A percentile compares a stretch with the other conserved stretches of the same genome.
Conservation (phyloP, 1,140 invertebrate genomes). For the Drosophila watanabei region DNA sequence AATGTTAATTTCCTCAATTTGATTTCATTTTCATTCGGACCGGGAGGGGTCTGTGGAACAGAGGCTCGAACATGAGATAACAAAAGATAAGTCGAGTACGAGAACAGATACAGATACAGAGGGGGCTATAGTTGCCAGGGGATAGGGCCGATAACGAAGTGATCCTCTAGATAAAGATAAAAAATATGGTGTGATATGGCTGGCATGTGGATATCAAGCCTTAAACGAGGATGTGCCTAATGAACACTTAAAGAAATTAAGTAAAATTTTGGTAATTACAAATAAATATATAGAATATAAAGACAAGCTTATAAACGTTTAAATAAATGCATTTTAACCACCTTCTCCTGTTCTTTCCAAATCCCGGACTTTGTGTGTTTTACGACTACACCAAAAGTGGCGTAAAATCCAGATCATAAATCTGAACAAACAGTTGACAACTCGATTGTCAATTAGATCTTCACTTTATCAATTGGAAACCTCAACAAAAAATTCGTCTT, state of each 20-base stretch:
- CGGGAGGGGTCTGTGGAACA: conserved; percentile 7
- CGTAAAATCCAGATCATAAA: conserved; percentile 50
- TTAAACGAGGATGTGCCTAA: background rate
- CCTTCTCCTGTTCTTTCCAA: background rate
- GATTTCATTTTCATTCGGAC: conserved; percentile 58
- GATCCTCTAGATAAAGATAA: conserved; percentile 37
- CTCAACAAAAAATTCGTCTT: conserved; percentile 10
- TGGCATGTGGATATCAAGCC: conserved; percentile 1
- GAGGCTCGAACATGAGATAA: conserved; percentile 23
- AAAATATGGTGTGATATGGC: conserved; percentile 38
- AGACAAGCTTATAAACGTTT: background rate
- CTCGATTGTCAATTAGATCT: conserved; percentile 67
- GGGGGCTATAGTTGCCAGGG: conserved; percentile 20
- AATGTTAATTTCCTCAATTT: conserved; percentile 83
- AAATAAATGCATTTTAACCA: background rate
- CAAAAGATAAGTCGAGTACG: conserved; percentile 21
- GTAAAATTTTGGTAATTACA: too few relatives aligned
- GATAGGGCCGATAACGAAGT: conserved; percentile 10
- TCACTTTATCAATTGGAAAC: conserved; percentile 32
- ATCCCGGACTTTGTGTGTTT: conserved; percentile 20
- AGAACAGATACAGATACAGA: conserved; percentile 13
- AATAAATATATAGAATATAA: too few relatives aligned
- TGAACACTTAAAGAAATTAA: background rate
- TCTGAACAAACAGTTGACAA: conserved; percentile 36
- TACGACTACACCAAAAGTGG: conserved; percentile 3